Percentiles rank a stretch among this genome's conserved stretches.
These are phyloP conservation scores for Fulica atra DNA, from an alignment of 2,113 vertebrate genomes.

Conservation along the genomic window DNA sequence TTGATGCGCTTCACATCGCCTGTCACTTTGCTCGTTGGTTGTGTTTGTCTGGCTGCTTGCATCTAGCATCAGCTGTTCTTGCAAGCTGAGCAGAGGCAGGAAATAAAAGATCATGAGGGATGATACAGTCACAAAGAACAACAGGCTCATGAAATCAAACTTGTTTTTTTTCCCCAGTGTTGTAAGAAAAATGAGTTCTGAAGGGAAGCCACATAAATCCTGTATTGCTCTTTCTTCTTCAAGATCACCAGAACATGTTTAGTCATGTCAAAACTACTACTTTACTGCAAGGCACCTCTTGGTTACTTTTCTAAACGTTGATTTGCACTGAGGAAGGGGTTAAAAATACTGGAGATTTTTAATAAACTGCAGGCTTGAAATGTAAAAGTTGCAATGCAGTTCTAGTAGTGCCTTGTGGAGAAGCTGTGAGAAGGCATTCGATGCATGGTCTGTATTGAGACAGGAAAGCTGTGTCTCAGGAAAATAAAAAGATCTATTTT, in stretches of 20 bases:
- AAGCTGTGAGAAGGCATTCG: neutral
- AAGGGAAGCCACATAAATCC: neutral
- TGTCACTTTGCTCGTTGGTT: neutral
- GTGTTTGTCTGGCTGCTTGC: neutral
- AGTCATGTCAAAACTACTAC: neutral
- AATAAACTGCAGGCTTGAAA: neutral
- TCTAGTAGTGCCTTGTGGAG: neutral
- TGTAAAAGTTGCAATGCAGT: neutral
- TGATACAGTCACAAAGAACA: neutral
- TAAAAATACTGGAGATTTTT: neutral
- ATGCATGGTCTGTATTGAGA: neutral
- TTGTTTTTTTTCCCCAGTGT: neutral
- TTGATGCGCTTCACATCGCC: rapidly evolving
- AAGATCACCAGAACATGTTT: rapidly evolving
- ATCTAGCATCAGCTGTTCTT: neutral
- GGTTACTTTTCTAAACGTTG: neutral
- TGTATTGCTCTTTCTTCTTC: neutral
- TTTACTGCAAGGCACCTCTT: neutral
- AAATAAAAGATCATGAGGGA: neutral
- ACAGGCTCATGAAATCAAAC: neutral
- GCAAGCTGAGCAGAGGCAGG: neutral
- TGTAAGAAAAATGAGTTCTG: neutral
- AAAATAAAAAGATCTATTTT: neutral
- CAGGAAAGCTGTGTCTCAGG: neutral
- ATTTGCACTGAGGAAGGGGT: neutral